Base-by-base conservation (phyloP, 2,888 invertebrate genomes). In the Drosophila subquinaria region DNA sequence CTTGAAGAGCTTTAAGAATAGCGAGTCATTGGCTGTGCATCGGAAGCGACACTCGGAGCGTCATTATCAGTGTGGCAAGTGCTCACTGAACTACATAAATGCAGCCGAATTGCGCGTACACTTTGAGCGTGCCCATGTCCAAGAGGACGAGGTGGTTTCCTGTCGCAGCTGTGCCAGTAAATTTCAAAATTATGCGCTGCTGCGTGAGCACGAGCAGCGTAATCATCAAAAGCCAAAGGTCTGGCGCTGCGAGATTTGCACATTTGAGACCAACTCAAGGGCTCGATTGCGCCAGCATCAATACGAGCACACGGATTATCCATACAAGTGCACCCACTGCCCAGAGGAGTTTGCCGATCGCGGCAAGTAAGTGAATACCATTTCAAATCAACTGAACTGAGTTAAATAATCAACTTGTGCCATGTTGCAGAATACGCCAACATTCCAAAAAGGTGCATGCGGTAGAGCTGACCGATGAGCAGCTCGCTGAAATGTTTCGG, bases 21-120 rank as follows among this genome's bases (percentile, higher is more conserved):
- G 87, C 13, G 84, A 82, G 11, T 79, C 79, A 4, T 56, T 90
- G 40, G 45, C 83, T 0, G 69, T 84, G 40, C 90, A 90, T 64
- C 84, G 91, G 1, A 90, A 88, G 40, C 87, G 90, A 0, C 90
- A 90, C 33, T 87, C 88, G 13, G 90, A 90, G 60, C 88, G 90
- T 2, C 81, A 90, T 59, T 81, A 67, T 55, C 90, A 91, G 47
- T 90, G 90, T 43, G 72, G 79, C 13, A 76, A 84, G 45, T 90
- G 90, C 38, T 60, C 90, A 0, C 75, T 81, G n/a, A 90, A 84
- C 45, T 90, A 90, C 15, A 77, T 90, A 0, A 90, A 82, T 68
- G 85, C 87, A 1, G 80, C 89, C 0, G 90, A 91, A 60, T 51
- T 90, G 27, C 76, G 89, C 5, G 81, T 89, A 8, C 90, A 91